These are phyloP conservation scores for Hymenopus coronatus DNA, from an alignment of 2,888 invertebrate genomes.

Conservation along the genomic window DNA sequence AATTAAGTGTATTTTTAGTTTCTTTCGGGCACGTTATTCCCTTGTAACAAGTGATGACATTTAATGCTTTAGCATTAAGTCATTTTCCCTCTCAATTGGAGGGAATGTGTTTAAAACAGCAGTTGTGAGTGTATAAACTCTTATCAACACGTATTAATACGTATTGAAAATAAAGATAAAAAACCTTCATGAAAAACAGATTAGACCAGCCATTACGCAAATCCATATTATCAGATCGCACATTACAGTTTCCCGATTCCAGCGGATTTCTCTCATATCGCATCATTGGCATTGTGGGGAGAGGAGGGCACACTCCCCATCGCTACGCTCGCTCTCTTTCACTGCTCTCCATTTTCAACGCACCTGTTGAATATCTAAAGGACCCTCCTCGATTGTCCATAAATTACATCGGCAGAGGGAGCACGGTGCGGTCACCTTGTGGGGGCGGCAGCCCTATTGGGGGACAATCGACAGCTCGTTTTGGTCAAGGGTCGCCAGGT, in stretches of 20 bases:
- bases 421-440: not conserved
- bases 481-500: conserved; percentile 11
- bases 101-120: not conserved
- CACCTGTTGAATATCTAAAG: conserved; percentile 18
- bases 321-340: not conserved
- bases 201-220: not conserved
- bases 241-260: not conserved
- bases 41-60: too few relatives aligned
- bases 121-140: not conserved
- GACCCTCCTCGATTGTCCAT: conserved; percentile 11
- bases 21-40: too few relatives aligned
- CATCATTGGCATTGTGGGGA: not conserved
- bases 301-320: not conserved
- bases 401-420: conserved; percentile 8
- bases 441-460: not conserved
- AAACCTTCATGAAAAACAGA: not conserved
- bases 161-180: not conserved
- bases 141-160: not conserved
- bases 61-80: too few relatives aligned
- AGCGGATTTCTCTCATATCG: not conserved
- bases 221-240: not conserved
- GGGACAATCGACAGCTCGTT: conserved; percentile 17
- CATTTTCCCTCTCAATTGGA: not conserved
- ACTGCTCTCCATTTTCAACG: conserved; percentile 1
- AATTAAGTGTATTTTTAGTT: too few relatives aligned